Conservation (phyloP, 2,888 invertebrate genomes). For the Dromius quadrimaculatus region DNA sequence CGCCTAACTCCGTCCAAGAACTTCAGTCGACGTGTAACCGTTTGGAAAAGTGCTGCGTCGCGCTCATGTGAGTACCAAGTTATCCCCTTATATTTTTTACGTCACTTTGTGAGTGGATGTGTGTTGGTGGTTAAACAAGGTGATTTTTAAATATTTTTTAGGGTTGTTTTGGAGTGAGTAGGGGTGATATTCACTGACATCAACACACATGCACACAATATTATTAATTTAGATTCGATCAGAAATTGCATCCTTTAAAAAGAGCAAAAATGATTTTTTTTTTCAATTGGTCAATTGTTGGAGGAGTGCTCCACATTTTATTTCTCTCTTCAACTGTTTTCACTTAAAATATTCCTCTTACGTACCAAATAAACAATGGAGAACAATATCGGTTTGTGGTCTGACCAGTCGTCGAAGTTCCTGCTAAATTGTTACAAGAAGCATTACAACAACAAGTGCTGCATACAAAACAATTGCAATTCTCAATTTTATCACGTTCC, state of each 20-base stretch:
- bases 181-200: conserved; percentile 1
- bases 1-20: too few species aligned
- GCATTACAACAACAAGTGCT: conserved; percentile 12
- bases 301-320: too few species aligned
- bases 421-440: conserved; percentile 15
- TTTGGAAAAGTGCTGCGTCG: conserved; percentile 57
- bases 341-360: neutral
- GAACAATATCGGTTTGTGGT: conserved; percentile 21
- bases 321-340: too few species aligned
- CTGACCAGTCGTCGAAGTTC: conserved; percentile 6
- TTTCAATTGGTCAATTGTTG: too few species aligned
- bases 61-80: conserved; percentile 60
- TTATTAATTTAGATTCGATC: too few species aligned
- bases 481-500: conserved; percentile 6
- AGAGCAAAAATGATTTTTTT: too few species aligned
- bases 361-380: conserved; percentile 1
- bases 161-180: conserved; percentile 1
- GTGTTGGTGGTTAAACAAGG: conserved; percentile 3
- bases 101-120: neutral
- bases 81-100: neutral
- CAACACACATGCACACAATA: neutral
- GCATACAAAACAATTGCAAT: neutral
- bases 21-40: conserved; percentile 62
- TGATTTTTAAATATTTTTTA: neutral
- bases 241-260: too few species aligned